phyloP scores from a whole-genome alignment of 2,113 vertebrate genomes.

The Athene noctua region DNA sequence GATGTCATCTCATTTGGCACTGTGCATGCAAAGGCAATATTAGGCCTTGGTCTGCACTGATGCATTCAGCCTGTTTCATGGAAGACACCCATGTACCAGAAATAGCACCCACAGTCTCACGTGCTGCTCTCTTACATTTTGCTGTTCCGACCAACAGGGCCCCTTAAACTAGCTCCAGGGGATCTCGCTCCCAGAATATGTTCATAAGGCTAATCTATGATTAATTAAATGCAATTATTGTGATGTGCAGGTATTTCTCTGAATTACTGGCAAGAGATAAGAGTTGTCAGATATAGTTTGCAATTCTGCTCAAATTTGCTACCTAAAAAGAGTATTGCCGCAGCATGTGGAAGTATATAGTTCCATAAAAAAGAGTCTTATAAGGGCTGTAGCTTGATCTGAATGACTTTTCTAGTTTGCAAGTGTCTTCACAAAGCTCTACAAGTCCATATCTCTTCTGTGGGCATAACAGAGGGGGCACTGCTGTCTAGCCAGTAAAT shows the following conservation, averaged over 20 bases:
- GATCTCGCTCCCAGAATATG: background rate
- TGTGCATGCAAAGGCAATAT: background rate
- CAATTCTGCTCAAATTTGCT: background rate
- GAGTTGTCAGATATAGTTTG: background rate
- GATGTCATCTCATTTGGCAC: background rate
- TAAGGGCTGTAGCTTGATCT: background rate
- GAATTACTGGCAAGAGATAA: background rate
- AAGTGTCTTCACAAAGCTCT: background rate
- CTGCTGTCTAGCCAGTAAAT: background rate
- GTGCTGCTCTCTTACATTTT: background rate
- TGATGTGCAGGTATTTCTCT: background rate
- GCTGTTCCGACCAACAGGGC: background rate
- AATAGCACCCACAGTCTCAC: background rate
- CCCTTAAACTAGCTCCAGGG: background rate
- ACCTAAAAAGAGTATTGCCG: background rate
- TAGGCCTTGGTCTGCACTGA: background rate
- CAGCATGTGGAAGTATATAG: background rate
- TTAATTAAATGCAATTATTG: background rate
- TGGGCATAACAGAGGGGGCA: background rate
- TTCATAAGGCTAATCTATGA: background rate
- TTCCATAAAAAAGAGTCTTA: background rate
- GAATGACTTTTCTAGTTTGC: background rate
- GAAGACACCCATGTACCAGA: background rate
- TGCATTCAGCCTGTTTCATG: background rate
- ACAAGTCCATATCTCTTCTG: background rate